These are phyloP conservation scores for Eulemur rufifrons DNA, from an alignment of 2,113 vertebrate genomes.

Conservation along the genomic window DNA sequence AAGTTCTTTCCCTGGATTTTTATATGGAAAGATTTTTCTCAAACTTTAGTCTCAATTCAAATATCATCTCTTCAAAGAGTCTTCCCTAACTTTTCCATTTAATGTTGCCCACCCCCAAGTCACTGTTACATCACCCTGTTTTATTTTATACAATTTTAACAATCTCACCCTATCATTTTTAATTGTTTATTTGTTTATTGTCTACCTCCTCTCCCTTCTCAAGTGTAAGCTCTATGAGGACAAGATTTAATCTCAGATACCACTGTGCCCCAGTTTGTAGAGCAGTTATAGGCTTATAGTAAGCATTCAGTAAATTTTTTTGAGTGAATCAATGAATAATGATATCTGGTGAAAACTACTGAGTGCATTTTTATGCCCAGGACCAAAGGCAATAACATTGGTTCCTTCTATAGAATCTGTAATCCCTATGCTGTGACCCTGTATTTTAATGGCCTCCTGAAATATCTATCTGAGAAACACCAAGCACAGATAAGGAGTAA, in stretches of 20 bases:
- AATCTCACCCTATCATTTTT: slow-evolving; percentile 26
- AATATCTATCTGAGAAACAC: background rate
- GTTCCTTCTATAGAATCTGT: background rate
- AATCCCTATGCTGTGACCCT: background rate
- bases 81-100: background rate
- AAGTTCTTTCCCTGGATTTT: background rate
- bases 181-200: background rate
- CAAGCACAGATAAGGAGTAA: background rate
- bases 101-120: background rate
- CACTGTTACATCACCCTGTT: background rate
- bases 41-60: slow-evolving; percentile 9
- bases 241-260: background rate
- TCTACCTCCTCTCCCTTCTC: background rate
- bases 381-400: background rate
- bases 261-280: background rate
- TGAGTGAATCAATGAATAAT: background rate
- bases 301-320: background rate
- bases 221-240: background rate
- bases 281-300: background rate
- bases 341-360: background rate
- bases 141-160: background rate
- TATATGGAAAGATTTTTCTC: background rate
- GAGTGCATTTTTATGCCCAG: slow-evolving; percentile 4
- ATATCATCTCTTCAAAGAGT: background rate
- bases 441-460: background rate